Percentiles rank a stretch among this genome's conserved stretches.
These are phyloP conservation scores for Whitmania pigra DNA, from an alignment of 1,140 invertebrate species.

Conservation along the genomic window DNA sequence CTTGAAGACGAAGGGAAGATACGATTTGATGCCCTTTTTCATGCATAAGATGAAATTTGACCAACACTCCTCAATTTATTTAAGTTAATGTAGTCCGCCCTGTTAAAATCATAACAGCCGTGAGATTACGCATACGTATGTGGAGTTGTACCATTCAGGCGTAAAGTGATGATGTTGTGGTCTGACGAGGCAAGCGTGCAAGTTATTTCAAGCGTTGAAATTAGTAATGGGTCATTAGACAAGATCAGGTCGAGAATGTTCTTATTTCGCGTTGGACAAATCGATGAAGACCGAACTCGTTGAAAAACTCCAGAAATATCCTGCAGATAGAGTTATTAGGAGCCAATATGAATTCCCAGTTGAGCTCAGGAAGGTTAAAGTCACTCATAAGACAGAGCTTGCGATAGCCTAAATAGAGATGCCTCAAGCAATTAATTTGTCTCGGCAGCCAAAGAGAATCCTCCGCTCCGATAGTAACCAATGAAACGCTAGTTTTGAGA, in stretches of 20 bases:
- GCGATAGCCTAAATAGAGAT: neutral
- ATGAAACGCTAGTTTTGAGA: neutral
- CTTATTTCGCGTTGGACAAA: neutral
- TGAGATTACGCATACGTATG: neutral
- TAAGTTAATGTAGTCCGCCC: neutral
- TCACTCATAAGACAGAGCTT: neutral
- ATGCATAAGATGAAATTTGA: neutral
- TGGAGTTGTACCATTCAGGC: neutral
- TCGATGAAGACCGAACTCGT: neutral
- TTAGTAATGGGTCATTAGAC: neutral
- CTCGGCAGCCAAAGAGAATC: neutral
- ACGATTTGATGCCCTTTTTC: neutral
- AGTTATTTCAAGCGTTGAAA: neutral
- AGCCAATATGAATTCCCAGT: neutral
- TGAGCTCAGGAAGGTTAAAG: slow-evolving; percentile 2
- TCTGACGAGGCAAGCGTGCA: neutral
- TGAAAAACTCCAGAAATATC: neutral
- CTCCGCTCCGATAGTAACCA: neutral
- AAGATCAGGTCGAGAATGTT: slow-evolving; percentile 1
- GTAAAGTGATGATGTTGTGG: neutral
- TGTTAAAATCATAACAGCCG: neutral
- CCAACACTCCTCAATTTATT: neutral
- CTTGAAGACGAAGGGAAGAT: neutral
- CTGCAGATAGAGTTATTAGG: slow-evolving; percentile 5
- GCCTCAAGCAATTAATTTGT: neutral